A percentile compares a stretch with the other conserved stretches of the same genome.
phyloP scores from a whole-genome alignment of 2,888 invertebrate species.

The Mimachlamys varia region DNA sequence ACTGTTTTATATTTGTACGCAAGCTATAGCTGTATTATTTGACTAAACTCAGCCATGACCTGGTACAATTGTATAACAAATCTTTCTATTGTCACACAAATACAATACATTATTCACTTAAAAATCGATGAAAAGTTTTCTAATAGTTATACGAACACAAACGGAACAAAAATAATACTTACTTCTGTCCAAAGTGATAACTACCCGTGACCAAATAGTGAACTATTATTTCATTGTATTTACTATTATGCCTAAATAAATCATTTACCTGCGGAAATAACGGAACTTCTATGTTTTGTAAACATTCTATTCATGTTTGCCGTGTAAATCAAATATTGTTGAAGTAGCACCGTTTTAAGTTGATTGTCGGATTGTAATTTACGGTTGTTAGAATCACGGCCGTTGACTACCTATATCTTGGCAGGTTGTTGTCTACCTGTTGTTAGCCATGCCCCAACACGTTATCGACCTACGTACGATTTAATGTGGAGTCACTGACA shows the following conservation, averaged over 20 bases:
- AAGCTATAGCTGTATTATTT: too few species aligned
- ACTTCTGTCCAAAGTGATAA: not conserved
- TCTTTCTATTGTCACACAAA: too few species aligned
- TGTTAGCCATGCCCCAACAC: not conserved
- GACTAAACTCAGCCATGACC: too few species aligned
- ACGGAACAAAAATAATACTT: too few species aligned
- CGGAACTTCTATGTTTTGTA: not conserved
- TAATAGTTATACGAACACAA: not conserved
- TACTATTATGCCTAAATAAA: too few species aligned
- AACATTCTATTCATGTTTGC: not conserved
- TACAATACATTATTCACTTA: too few species aligned
- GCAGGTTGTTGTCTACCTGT: not conserved
- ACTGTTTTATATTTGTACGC: too few species aligned
- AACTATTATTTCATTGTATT: not conserved
- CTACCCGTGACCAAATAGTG: not conserved
- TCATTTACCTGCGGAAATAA: not conserved
- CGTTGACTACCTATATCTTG: not conserved
- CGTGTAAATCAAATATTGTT: not conserved
- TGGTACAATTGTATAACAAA: too few species aligned
- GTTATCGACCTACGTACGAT: not conserved
- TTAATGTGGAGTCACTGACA: not conserved
- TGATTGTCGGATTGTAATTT: not conserved
- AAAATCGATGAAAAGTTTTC: too few species aligned
- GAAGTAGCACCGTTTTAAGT: not conserved
- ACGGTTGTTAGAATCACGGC: not conserved